These are phyloP conservation scores for Embidobia sp. DNA, from an alignment of 2,888 invertebrate species.

Conservation along the genomic window DNA sequence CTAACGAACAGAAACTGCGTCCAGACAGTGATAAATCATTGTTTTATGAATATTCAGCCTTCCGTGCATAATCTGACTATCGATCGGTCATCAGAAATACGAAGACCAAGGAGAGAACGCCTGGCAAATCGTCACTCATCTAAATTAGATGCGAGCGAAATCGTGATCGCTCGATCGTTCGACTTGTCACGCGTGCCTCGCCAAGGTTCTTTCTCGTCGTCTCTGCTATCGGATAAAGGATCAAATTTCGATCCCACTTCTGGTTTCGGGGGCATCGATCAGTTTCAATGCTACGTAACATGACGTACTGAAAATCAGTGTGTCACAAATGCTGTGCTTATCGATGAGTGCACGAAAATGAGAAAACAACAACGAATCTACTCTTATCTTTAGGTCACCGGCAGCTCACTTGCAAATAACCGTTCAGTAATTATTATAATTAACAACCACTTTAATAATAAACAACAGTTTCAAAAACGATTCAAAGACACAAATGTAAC, in stretches of 20 bases:
- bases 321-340: conserved; percentile 50
- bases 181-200: conserved; percentile 65
- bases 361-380: not conserved
- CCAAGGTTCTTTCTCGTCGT: conserved; percentile 48
- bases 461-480: too few relatives aligned
- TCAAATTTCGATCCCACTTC: conserved; percentile 56
- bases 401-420: too few relatives aligned
- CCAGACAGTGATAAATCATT: conserved; percentile 62
- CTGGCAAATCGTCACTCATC: conserved; percentile 62
- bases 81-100: conserved; percentile 61
- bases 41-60: conserved; percentile 66
- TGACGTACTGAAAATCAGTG: conserved; percentile 34
- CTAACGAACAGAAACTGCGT: conserved; percentile 52
- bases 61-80: conserved; percentile 64
- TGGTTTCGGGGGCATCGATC: conserved; percentile 63
- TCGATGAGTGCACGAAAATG: conserved; percentile 25
- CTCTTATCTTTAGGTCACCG: too few relatives aligned
- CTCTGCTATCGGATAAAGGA: conserved; percentile 52
- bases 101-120: conserved; percentile 23
- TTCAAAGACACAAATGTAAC: too few relatives aligned
- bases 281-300: conserved; percentile 57
- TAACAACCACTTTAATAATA: too few relatives aligned
- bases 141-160: conserved; percentile 61
- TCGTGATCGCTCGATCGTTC: conserved; percentile 55
- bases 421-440: too few relatives aligned